Percentiles rank a stretch among this genome's conserved stretches.
Conservation (phyloP, 1,140 invertebrate genomes). For the Antheraea mylitta region DNA sequence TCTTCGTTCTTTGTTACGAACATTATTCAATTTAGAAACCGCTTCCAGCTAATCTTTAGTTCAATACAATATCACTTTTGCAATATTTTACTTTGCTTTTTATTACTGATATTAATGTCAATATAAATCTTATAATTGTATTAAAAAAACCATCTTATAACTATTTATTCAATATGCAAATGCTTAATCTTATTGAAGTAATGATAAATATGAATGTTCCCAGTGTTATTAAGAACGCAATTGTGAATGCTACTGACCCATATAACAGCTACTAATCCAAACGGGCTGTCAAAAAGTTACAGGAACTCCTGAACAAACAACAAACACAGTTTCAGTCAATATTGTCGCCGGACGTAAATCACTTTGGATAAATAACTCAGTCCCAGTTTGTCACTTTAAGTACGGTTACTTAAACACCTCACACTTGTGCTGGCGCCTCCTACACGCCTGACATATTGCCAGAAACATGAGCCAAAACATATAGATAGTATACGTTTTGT, state of each 20-base stretch:
- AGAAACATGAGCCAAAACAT: not conserved
- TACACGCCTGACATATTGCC: not conserved
- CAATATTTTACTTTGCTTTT: too few species aligned
- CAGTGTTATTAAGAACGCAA: not conserved
- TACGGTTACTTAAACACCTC: constrained; percentile 2
- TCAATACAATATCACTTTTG: too few species aligned
- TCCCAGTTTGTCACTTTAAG: constrained; percentile 2
- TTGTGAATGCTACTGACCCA: not conserved
- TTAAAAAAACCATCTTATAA: too few species aligned
- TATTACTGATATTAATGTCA: too few species aligned
- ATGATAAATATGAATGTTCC: not conserved
- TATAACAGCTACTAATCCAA: not conserved
- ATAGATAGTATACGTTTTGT: too few species aligned
- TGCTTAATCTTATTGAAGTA: too few species aligned
- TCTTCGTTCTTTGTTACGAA: too few species aligned
- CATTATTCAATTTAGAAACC: too few species aligned
- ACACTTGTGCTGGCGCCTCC: not conserved
- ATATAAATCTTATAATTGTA: too few species aligned
- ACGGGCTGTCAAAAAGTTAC: not conserved
- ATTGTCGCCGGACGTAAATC: constrained; percentile 1
- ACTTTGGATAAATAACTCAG: constrained; percentile 4
- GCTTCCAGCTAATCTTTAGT: too few species aligned
- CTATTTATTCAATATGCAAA: too few species aligned
- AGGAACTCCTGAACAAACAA: not conserved
- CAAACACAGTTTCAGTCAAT: not conserved